Evolutionary conservation across 2,113 vertebrate species (phyloP).

Genomic region (Semnornis frantzii): DNA sequence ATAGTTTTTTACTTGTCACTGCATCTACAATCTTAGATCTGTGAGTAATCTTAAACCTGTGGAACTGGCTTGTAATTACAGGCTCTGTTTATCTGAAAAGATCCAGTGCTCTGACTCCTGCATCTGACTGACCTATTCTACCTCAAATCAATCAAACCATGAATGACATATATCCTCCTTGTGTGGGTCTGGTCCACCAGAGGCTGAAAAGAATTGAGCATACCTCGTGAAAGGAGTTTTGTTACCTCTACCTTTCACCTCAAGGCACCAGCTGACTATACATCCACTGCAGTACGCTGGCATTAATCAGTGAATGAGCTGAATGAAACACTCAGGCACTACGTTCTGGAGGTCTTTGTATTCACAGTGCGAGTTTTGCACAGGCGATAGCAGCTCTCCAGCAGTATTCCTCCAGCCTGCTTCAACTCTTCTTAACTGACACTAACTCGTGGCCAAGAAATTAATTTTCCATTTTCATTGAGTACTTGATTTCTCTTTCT

Average conservation of each 20-base stretch:
- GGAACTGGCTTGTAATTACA: neutral
- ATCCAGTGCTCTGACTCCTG: neutral
- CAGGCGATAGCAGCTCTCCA: neutral
- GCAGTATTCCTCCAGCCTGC: neutral
- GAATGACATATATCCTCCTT: neutral
- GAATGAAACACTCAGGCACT: neutral
- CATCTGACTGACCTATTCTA: constrained; percentile 16
- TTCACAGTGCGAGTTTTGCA: rapidly evolving
- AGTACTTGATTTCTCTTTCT: neutral
- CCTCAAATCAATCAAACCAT: constrained; percentile 15
- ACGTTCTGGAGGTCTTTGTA: neutral
- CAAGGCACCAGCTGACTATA: neutral
- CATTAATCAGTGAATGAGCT: neutral
- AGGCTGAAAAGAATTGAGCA: neutral
- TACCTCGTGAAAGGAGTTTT: neutral
- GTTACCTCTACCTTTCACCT: neutral
- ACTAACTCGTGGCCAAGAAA: neutral
- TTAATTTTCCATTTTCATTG: neutral
- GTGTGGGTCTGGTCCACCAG: neutral
- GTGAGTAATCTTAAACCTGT: neutral
- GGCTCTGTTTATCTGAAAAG: neutral
- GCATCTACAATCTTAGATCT: neutral
- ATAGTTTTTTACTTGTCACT: neutral
- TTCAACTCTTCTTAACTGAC: neutral
- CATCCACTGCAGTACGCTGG: neutral